A percentile compares a stretch with the other conserved stretches of the same genome.
Evolutionary conservation across 2,113 vertebrate genomes (phyloP).

Genomic region (Malaclemys terrapin): DNA sequence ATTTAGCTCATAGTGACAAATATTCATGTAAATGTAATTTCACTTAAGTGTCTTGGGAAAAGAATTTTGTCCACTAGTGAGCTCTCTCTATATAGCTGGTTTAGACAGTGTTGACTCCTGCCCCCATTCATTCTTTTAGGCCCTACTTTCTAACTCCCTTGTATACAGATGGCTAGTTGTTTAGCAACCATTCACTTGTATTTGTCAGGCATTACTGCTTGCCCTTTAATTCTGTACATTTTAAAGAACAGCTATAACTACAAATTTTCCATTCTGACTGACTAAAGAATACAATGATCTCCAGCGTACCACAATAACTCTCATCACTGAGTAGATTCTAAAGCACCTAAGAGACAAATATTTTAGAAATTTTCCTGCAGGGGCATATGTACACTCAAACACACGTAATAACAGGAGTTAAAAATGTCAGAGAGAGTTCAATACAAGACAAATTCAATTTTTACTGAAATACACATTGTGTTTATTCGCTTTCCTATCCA

Average conservation of each 20-base stretch:
- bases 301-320: background rate
- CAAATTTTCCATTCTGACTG: background rate
- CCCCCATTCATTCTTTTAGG: background rate
- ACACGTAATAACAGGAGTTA: background rate
- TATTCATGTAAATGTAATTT: rapidly evolving
- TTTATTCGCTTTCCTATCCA: background rate
- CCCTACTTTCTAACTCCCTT: background rate
- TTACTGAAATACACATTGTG: background rate
- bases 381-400: background rate
- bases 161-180: background rate
- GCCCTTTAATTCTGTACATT: background rate
- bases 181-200: conserved; percentile 4
- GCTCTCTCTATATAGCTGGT: background rate
- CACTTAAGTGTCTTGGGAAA: background rate
- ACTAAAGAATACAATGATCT: background rate
- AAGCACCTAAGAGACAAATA: background rate
- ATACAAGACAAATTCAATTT: background rate
- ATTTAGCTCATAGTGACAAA: background rate
- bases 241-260: background rate
- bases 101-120: background rate
- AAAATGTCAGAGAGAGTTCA: background rate
- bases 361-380: background rate
- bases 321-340: background rate
- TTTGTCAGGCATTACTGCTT: background rate
- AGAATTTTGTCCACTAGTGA: background rate